Base-by-base conservation (phyloP, 2,888 invertebrate genomes). In the Luffia ferchaultella region DNA sequence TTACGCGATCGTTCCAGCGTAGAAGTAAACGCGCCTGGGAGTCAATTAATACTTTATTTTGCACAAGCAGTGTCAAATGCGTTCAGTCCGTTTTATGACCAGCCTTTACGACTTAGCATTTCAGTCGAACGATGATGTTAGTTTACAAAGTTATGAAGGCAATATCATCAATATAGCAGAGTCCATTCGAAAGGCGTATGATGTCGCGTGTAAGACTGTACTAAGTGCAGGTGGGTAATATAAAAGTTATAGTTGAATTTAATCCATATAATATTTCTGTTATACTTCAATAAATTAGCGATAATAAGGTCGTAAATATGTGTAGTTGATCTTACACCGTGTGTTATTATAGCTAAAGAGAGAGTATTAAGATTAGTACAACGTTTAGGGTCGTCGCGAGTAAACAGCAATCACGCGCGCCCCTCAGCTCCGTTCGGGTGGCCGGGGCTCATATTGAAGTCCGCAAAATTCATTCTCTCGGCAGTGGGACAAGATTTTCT, bases 401-500 rank as follows among this genome's bases (percentile, higher is more conserved):
- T 54, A 53, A 46, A 48, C 47, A 52, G 20, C 30, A 58, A 60
- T 57, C 59, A 62, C 55, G 59, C 57, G 61, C 58, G 51, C 58
- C 55, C 57, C 61, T 57, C 58, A 55, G 54, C 16, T 19, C 16
- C 20, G 19, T 18, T 62, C 59, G 56, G 59, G 60, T 61, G 64
- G 62, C 64, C n/a, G n/a, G n/a, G n/a, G n/a, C 65, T 68, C 64
- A 67, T 72, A 70, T 68, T 65, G 67, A 60, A 67, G 62, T 62
- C 63, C 63, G 67, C 62, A 70, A 73, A 74, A 78, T 75, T 71
- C 76, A 75, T 79, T 75, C 70, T 67, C 68, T 66, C 62, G 66
- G 64, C 62, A 67, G 58, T 61, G 63, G 66, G 66, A 70, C 64
- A 67, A 76, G 73, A 77, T 78, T 79, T 79, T 70, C 73, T 70